A percentile compares a stretch with the other conserved stretches of the same genome.
Evolutionary conservation across 2,888 invertebrate species (phyloP).

Genomic region (Drosophila percnosoma): DNA sequence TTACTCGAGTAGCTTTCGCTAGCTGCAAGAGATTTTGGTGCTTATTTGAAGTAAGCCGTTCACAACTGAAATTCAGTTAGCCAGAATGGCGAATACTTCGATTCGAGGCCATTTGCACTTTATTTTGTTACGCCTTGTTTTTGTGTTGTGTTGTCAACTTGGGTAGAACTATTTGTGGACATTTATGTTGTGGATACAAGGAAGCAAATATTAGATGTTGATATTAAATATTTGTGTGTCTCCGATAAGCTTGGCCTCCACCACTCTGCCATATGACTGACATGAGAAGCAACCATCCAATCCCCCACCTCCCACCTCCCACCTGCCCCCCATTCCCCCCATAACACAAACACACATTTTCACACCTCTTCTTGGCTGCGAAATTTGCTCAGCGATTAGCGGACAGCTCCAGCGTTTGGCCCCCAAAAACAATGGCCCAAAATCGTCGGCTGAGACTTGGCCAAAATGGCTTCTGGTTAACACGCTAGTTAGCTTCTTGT

Average conservation of each 20-base stretch:
- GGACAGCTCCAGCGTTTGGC: conserved; percentile 16
- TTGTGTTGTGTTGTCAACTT: neutral
- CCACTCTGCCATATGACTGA: conserved; percentile 10
- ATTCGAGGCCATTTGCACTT: conserved; percentile 2
- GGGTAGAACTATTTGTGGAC: conserved; percentile 27
- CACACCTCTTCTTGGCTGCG: conserved; percentile 41
- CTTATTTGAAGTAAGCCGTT: neutral
- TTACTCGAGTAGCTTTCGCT: too few relatives aligned
- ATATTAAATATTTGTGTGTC: conserved; percentile 41
- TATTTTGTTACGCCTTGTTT: neutral
- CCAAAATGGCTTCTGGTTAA: neutral
- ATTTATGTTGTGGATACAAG: conserved; percentile 21
- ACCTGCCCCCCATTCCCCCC: neutral
- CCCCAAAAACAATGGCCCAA: conserved; percentile 15
- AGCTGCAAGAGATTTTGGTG: neutral
- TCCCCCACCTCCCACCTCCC: neutral
- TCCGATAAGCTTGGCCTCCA: conserved; percentile 52
- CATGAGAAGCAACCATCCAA: conserved; percentile 5
- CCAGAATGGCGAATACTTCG: conserved; percentile 1
- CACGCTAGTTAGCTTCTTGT: neutral
- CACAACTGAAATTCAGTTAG: neutral
- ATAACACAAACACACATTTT: neutral
- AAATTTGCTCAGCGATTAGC: conserved; percentile 71
- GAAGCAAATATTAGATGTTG: conserved; percentile 43
- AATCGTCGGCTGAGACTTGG: neutral